These are phyloP conservation scores for Ditylenchus weischeri DNA, from an alignment of 2,888 invertebrate species.

Conservation along the genomic window DNA sequence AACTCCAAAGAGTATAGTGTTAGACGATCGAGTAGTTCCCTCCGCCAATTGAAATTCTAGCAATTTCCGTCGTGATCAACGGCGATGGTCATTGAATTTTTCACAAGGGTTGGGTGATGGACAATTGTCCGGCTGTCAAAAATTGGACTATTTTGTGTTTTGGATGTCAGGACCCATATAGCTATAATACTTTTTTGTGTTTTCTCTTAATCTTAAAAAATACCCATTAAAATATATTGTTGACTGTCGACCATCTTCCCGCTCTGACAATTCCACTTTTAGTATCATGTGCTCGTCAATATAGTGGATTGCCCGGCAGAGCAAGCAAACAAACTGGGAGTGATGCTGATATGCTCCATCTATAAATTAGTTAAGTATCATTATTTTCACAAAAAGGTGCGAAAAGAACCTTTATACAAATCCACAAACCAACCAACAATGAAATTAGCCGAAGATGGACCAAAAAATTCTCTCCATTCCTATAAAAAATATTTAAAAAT, in stretches of 20 bases:
- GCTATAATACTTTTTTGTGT: too few relatives aligned
- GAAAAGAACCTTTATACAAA: not conserved
- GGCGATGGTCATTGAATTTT: too few relatives aligned
- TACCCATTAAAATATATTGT: too few relatives aligned
- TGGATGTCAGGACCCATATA: too few relatives aligned
- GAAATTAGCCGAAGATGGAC: slow-evolving; percentile 18
- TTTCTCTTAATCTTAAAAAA: not conserved
- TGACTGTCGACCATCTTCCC: not conserved
- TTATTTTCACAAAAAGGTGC: not conserved
- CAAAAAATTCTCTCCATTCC: slow-evolving; percentile 33
- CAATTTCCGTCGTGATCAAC: too few relatives aligned
- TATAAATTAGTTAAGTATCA: not conserved
- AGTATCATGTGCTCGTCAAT: slow-evolving; percentile 5
- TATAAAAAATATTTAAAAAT: slow-evolving; percentile 8
- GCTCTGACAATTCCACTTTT: slow-evolving; percentile 11
- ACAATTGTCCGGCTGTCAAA: too few relatives aligned
- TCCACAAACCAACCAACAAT: slow-evolving; percentile 23
- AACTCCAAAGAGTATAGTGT: not conserved
- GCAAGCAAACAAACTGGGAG: slow-evolving; percentile 2
- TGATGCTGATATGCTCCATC: not conserved
- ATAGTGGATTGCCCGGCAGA: slow-evolving; percentile 19
- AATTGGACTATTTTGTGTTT: too few relatives aligned
- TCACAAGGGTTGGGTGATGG: too few relatives aligned
- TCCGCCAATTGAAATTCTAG: too few relatives aligned
- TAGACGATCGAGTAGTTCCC: too few relatives aligned